Evolutionary conservation across 2,797 vertebrate species (phyloP).

Genomic region (Poecilia picta): DNA sequence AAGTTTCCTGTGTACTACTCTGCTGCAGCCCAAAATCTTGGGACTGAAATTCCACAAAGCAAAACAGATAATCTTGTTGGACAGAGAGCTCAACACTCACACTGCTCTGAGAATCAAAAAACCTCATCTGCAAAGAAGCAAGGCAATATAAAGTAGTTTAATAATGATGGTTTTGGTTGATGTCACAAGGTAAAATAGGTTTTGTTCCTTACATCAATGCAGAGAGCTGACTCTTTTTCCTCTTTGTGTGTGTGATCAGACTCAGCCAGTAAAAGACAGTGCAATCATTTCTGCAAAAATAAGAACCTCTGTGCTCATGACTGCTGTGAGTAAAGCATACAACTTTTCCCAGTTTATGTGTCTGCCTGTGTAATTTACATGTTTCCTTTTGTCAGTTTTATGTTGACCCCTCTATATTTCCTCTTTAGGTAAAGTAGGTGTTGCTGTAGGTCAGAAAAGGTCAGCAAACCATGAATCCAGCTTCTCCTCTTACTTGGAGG

Average conservation of each 20-base stretch:
- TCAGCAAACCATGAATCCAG: slow-evolving; percentile 73
- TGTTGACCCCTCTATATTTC: not conserved
- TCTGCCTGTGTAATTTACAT: not conserved
- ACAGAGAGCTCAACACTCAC: slow-evolving; percentile 23
- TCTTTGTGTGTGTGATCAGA: slow-evolving; percentile 19
- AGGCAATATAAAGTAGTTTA: slow-evolving; percentile 31
- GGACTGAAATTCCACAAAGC: slow-evolving; percentile 57
- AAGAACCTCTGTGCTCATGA: slow-evolving; percentile 93
- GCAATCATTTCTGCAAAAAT: slow-evolving; percentile 95
- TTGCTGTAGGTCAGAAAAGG: slow-evolving; percentile 77
- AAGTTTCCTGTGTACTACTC: slow-evolving; percentile 85
- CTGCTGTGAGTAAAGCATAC: slow-evolving; percentile 88
- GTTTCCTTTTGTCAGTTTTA: not conserved
- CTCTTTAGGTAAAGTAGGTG: slow-evolving; percentile 90
- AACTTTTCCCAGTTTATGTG: not conserved
- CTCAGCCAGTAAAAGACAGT: slow-evolving; percentile 82
- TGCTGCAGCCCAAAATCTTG: slow-evolving; percentile 68
- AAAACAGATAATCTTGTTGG: slow-evolving; percentile 2
- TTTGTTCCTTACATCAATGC: no score
- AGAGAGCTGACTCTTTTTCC: not conserved
- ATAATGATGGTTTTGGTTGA: not conserved
- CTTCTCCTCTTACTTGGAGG: slow-evolving; percentile 88
- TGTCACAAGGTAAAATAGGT: not conserved
- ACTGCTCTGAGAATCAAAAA: slow-evolving; percentile 23
- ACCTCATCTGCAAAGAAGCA: slow-evolving; percentile 26